These are phyloP conservation scores for Lineus longissimus DNA, from an alignment of 1,140 invertebrate species.

Conservation along the genomic window DNA sequence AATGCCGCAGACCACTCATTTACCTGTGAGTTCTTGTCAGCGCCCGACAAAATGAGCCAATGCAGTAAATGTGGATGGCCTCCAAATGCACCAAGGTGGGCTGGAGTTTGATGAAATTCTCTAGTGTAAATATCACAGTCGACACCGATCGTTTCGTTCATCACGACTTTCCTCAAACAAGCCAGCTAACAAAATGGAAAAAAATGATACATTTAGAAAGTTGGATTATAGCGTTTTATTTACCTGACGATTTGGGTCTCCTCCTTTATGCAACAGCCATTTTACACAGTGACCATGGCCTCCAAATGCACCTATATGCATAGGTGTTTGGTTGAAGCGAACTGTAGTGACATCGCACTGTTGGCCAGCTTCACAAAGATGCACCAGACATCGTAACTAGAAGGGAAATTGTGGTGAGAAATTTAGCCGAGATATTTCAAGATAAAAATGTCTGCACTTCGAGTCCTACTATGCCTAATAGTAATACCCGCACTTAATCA, in stretches of 20 bases:
- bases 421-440: too few species aligned
- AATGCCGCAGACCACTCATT: too few species aligned
- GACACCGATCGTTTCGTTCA: conserved; percentile 13
- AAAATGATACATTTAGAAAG: conserved; percentile 6
- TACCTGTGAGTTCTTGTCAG: conserved; percentile 10
- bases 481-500: too few species aligned
- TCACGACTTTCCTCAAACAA: conserved; percentile 37
- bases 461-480: too few species aligned
- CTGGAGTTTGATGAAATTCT: conserved; percentile 31
- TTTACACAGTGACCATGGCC: conserved; percentile 38
- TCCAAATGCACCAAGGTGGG: conserved; percentile 33
- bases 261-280: conserved; percentile 40
- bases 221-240: conserved; percentile 6
- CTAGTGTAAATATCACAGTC: conserved; percentile 28
- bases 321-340: conserved; percentile 38
- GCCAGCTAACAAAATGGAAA: conserved; percentile 31
- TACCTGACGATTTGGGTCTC: conserved; percentile 40
- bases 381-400: conserved; percentile 41
- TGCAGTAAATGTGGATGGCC: conserved; percentile 40
- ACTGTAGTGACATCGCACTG: conserved; percentile 33
- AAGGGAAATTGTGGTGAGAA: conserved; percentile 7
- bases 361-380: conserved; percentile 29
- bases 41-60: conserved; percentile 39
- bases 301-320: conserved; percentile 37
- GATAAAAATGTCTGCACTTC: too few species aligned